phyloP scores from a whole-genome alignment of 2,797 vertebrate species.

The Smutsia gigantea region DNA sequence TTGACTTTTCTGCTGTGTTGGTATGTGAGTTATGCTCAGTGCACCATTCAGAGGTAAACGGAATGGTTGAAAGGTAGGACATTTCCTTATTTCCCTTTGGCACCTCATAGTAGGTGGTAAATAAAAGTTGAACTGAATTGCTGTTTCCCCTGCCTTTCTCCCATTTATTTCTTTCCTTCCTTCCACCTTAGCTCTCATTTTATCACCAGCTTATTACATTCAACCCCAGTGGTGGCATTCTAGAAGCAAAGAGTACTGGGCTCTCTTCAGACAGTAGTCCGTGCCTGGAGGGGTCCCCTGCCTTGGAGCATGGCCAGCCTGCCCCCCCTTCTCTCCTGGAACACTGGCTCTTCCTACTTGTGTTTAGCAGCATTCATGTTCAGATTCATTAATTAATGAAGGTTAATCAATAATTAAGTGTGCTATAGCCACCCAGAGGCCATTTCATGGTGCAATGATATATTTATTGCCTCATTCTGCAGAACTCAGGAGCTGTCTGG shows the following conservation, averaged over 20 bases:
- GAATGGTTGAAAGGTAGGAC: neutral
- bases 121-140: neutral
- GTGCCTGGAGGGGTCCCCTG: rapidly evolving
- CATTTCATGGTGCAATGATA: slow-evolving; percentile 28
- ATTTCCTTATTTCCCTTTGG: neutral
- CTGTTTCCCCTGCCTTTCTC: neutral
- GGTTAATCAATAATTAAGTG: slow-evolving; percentile 77
- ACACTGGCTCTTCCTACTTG: neutral
- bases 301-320: neutral
- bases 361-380: slow-evolving; percentile 30
- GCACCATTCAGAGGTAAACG: neutral
- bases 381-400: slow-evolving; percentile 73
- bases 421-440: slow-evolving; percentile 73
- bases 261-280: neutral
- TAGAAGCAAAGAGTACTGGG: rapidly evolving
- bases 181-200: neutral
- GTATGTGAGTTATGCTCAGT: neutral
- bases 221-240: neutral
- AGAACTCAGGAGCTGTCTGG: neutral
- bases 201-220: neutral
- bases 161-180: neutral
- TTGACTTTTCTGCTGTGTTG: neutral
- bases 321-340: neutral
- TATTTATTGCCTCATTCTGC: slow-evolving; percentile 53
- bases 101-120: neutral